Conservation (phyloP, 2,888 invertebrate species). For the Idaea aversata region DNA sequence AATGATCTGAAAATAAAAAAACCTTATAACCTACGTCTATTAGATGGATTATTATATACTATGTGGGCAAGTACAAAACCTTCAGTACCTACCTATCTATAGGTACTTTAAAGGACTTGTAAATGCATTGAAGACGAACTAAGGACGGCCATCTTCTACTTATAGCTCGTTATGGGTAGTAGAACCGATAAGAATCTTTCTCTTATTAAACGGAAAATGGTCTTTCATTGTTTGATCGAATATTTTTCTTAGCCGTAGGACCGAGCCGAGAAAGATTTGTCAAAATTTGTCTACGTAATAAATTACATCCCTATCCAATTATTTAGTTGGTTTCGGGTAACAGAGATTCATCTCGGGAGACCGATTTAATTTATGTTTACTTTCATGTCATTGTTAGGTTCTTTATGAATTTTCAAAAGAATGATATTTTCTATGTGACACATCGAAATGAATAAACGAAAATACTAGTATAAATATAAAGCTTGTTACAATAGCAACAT, state of each 20-base stretch:
- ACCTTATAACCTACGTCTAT: too few species aligned
- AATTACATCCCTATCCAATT: conserved; percentile 65
- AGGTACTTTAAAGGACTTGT: too few species aligned
- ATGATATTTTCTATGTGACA: conserved; percentile 9
- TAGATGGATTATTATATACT: too few species aligned
- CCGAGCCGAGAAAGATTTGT: conserved; percentile 47
- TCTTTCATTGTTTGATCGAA: conserved; percentile 21
- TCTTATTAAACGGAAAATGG: conserved; percentile 11
- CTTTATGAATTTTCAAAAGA: conserved; percentile 30
- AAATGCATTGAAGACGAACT: too few species aligned
- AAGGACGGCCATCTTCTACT: too few species aligned
- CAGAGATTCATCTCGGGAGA: conserved; percentile 59
- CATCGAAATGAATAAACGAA: conserved; percentile 5
- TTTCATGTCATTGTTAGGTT: conserved; percentile 40
- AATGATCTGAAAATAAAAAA: conserved; percentile 9
- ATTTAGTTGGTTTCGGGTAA: conserved; percentile 66
- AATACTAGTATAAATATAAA: background rate
- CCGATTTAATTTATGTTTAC: conserved; percentile 67
- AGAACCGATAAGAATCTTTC: conserved; percentile 3
- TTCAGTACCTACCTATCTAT: too few species aligned
- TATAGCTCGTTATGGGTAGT: too few species aligned
- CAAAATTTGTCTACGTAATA: conserved; percentile 67
- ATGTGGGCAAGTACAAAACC: too few species aligned
- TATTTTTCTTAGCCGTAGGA: conserved; percentile 38
- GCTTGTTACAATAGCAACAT: too few species aligned